Base-by-base conservation (phyloP, 2,888 invertebrate genomes). In the Crossocerus cetratus region DNA sequence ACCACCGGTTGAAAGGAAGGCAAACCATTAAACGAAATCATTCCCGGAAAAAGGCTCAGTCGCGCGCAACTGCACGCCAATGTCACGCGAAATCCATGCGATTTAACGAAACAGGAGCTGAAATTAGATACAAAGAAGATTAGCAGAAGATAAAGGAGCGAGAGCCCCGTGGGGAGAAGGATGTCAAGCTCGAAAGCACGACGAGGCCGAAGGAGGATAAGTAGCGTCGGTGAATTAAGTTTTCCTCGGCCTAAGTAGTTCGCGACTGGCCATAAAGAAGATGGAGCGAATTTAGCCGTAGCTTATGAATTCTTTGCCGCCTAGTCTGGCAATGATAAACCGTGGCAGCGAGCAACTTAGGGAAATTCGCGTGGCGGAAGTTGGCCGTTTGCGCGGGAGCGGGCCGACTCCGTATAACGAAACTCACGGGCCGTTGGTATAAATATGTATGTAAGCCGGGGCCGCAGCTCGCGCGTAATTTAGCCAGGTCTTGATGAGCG, bases 211-310 rank as follows among this genome's bases (percentile, higher is more conserved):
- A 22, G 5, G 23, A 53, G 54, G 32, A 44, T n/a, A n/a, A 43
- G 58, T 61, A 57, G 59, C 22, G 60, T 20, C 44, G 64, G 22
- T 63, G 66, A 68, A 49, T 65, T 70, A 68, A 68, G 67, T 45
- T 62, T 68, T 68, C 61, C 55, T n/a, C 55, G 43, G 67, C 61
- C 67, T 67, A 67, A 60, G 55, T 55, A 61, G 60, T 67, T 67
- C 67, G 44, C 61, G 67, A 67, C 56, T 56, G 44, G 64, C 56
- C 64, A 43, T 64, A 56, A 74, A 56, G 32, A 60, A 64, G 57
- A 8, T n/a, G 23, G n/a, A 60, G 56, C 45, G 63, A 45, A 44
- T 58, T 61, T 60, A 49, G 16, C 32, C 56, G 59, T 43, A 18
- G 23, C 56, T 68, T 68, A 68, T 55, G 63, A 74, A 71, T 49